These are phyloP conservation scores for Amaurobius ferox DNA, from an alignment of 2,888 invertebrate species.

Conservation along the genomic window DNA sequence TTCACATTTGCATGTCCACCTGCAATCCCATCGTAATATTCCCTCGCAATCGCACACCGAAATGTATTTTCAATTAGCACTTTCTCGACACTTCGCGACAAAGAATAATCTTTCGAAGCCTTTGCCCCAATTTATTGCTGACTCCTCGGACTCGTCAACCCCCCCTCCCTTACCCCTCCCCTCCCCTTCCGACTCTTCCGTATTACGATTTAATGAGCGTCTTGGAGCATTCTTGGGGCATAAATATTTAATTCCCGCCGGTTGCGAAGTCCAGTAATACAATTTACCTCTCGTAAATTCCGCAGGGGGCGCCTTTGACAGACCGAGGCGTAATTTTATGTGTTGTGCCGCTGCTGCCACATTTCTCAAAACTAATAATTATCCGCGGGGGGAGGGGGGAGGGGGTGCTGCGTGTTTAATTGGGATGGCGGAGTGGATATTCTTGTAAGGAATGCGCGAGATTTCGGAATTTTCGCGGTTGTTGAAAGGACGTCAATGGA, in stretches of 20 bases:
- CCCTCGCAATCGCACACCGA: neutral
- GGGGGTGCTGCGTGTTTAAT: slow-evolving; percentile 64
- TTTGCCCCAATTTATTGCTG: slow-evolving; percentile 9
- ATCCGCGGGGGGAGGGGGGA: no score
- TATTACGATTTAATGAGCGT: slow-evolving; percentile 69
- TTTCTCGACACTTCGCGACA: neutral
- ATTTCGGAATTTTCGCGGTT: slow-evolving; percentile 35
- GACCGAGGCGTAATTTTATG: slow-evolving; percentile 63
- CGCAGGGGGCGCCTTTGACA: slow-evolving; percentile 13
- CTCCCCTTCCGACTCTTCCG: slow-evolving; percentile 11
- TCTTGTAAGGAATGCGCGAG: slow-evolving; percentile 44
- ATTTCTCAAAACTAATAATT: slow-evolving; percentile 72
- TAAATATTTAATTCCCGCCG: slow-evolving; percentile 67
- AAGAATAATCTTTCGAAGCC: neutral
- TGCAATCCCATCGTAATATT: neutral
- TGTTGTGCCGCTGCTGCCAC: no score
- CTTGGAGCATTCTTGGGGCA: slow-evolving; percentile 65
- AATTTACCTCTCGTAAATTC: slow-evolving; percentile 41
- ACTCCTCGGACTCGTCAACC: slow-evolving; percentile 1
- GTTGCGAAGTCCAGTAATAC: slow-evolving; percentile 67
- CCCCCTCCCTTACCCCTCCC: neutral
- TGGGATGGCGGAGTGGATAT: slow-evolving; percentile 67
- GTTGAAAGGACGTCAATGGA: slow-evolving; percentile 69
- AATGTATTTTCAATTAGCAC: slow-evolving; percentile 14
- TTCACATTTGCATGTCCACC: neutral